Evolutionary conservation across 1,140 invertebrate species (phyloP), one percentile per base, ranked within the genome.

Genomic region (Steinernema feltiae): DNA sequence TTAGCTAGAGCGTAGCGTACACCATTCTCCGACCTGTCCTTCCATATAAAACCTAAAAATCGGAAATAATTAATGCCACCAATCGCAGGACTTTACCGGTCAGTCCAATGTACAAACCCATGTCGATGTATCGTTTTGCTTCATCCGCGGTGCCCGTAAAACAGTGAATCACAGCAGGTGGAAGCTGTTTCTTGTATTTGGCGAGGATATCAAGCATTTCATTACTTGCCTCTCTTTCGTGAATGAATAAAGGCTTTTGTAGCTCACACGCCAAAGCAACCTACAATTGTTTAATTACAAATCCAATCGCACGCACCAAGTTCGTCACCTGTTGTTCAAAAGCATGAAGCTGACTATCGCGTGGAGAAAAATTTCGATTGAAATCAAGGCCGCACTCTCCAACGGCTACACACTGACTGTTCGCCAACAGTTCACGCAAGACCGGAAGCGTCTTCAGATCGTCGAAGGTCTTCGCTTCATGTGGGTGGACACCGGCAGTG

Each of bases 371-470:
- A 87, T 95, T 93, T 84, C 94, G 91, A 87, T 93, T 94, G 86
- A 94, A 97, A 88, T 97, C 94, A 74, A 97, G 89, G 18, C 94
- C 94, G 88, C 94, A 96, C 88, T 95, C 93, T 18, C 94, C 94
- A 29, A 97, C 90, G 0, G 94, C 94, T 35, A 97, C 94, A 88
- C 93, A 95, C 88, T 95, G 93, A 21, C 91, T 90, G 86, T 93
- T 93, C 69, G 88, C 87, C 1, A 92, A 91, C 74, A 94, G 90
- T 80, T 90, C 89, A 83, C 90, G 87, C 17, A 91, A 87, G 76
- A 90, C 78, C 32, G 24, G 30, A 70, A 81, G 75, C 12, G 83
- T 90, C 81, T 48, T 46, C n/a, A n/a, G n/a, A 71, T 94, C 92
- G 73, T 91, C 90, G 91, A 94, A 96, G 0, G 92, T 92, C 88